Evolutionary conservation across 2,113 vertebrate species (phyloP).

Genomic region (Cichladusa arquata): DNA sequence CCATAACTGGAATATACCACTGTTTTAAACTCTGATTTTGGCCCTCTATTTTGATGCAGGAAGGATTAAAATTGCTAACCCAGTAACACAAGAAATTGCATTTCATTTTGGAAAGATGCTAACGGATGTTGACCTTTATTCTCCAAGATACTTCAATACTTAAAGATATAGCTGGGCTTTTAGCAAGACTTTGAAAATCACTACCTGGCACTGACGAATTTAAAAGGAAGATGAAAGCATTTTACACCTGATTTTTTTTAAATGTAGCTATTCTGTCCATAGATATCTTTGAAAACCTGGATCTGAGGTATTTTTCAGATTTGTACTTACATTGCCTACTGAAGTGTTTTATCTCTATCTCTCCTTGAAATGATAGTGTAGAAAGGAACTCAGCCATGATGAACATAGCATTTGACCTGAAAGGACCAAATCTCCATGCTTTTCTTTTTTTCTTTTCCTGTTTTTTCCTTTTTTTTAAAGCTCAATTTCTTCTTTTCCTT

Average conservation of each 20-base stretch:
- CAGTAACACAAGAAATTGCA: background rate
- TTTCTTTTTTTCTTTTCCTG: conserved; percentile 39
- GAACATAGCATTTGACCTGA: background rate
- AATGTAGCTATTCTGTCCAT: background rate
- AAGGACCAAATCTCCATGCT: conserved; percentile 71
- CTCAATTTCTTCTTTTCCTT: conserved; percentile 44
- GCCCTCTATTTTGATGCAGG: background rate
- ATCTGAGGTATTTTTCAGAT: background rate
- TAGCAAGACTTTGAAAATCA: background rate
- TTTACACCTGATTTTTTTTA: background rate
- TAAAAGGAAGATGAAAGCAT: background rate
- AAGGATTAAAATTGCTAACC: background rate
- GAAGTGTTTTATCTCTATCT: background rate
- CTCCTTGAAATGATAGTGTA: background rate
- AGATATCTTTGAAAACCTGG: background rate
- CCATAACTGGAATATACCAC: background rate
- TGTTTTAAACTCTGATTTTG: background rate
- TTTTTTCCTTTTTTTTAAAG: background rate
- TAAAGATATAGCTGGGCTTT: background rate
- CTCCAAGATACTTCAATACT: background rate
- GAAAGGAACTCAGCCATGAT: background rate
- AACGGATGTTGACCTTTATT: background rate
- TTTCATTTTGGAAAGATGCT: background rate
- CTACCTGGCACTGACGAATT: background rate
- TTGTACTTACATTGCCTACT: background rate